phyloP scores from a whole-genome alignment of 2,113 vertebrate genomes.

The Protobothrops flavoviridis region DNA sequence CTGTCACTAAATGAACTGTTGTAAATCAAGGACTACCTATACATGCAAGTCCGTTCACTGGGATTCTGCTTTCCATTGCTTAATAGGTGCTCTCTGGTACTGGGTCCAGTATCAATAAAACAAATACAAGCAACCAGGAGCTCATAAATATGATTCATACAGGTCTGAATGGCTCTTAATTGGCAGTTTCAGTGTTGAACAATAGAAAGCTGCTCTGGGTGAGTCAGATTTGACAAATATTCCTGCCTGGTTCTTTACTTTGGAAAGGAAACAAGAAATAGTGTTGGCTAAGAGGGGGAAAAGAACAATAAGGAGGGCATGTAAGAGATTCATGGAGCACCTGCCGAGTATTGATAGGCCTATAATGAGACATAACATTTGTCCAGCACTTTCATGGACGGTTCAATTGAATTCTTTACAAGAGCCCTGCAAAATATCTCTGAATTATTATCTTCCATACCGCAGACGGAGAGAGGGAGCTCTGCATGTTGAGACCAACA shows the following conservation, averaged over 20 bases:
- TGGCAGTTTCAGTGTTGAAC: not conserved
- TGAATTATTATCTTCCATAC: not conserved
- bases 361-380: not conserved
- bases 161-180: constrained; percentile 30
- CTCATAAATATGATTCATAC: constrained; percentile 35
- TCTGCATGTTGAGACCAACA: not conserved
- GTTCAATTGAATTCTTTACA: not conserved
- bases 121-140: constrained; percentile 16
- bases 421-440: not conserved
- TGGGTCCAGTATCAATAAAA: constrained; percentile 2
- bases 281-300: not conserved
- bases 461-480: not conserved
- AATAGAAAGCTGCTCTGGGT: constrained; percentile 24
- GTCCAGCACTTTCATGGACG: not conserved
- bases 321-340: not conserved
- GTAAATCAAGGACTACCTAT: too few relatives aligned
- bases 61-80: not conserved
- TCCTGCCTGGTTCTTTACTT: not conserved
- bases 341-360: not conserved
- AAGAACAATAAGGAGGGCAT: not conserved
- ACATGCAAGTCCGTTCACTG: not conserved
- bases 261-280: constrained; percentile 41
- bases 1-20: too few relatives aligned
- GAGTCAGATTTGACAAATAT: constrained; percentile 20
- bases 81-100: constrained; percentile 29